Conservation (phyloP, 2,888 invertebrate species). For the Sphecodes monilicornis region DNA sequence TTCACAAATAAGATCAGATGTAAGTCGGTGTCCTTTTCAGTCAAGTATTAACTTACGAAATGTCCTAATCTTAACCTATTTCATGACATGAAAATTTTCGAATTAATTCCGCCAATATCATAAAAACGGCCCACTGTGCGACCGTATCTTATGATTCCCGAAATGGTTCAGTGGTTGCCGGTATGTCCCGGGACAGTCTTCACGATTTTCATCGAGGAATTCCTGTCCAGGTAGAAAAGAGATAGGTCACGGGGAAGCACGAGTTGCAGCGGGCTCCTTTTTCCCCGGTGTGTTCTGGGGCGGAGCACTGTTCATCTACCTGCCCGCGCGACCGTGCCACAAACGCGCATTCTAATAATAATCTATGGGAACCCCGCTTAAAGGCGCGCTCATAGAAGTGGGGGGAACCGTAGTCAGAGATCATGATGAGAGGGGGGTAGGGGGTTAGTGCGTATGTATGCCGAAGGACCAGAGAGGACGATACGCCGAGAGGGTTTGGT, state of each 20-base stretch:
- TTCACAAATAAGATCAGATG: no score
- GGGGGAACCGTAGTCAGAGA: conserved; percentile 38
- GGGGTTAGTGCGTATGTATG: conserved; percentile 1
- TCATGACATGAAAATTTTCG: not conserved
- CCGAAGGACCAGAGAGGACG: conserved; percentile 35
- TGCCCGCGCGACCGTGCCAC: conserved; percentile 75
- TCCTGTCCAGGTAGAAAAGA: conserved; percentile 61
- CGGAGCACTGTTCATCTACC: conserved; percentile 82
- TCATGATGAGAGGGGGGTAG: not conserved
- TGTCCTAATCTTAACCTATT: no score
- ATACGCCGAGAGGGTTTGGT: conserved; percentile 27
- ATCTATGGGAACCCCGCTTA: conserved; percentile 81
- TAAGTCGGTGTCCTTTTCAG: no score
- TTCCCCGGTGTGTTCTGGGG: conserved; percentile 67
- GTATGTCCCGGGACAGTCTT: conserved; percentile 30
- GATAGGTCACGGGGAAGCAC: conserved; percentile 61
- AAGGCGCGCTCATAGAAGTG: conserved; percentile 64
- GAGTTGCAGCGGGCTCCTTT: conserved; percentile 65
- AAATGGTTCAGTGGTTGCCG: conserved; percentile 6
- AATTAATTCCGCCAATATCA: not conserved
- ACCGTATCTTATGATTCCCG: conserved; percentile 3
- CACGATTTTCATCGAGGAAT: conserved; percentile 66
- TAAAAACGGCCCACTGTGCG: not conserved
- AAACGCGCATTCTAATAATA: conserved; percentile 83
- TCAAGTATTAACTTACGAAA: no score